Evolutionary conservation across 2,113 vertebrate genomes (phyloP).

Genomic region (Rhineura floridana): DNA sequence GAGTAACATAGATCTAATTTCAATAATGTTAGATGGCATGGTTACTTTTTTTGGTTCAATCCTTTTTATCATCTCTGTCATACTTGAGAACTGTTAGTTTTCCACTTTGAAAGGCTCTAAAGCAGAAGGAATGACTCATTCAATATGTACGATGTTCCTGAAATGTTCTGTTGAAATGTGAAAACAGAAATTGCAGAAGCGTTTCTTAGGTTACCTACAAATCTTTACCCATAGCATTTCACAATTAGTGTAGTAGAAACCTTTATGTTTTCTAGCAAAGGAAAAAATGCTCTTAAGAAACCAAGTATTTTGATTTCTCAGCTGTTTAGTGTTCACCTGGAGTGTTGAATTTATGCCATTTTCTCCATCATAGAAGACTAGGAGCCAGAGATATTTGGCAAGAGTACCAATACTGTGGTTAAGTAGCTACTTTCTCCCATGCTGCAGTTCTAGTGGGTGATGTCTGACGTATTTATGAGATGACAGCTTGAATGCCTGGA

Average conservation of each 20-base stretch:
- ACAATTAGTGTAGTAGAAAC: conserved; percentile 25
- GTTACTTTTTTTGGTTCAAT: neutral
- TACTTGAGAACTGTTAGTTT: neutral
- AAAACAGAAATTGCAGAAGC: conserved; percentile 41
- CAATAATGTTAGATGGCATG: neutral
- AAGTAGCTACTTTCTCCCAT: neutral
- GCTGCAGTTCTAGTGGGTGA: neutral
- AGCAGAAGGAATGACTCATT: conserved; percentile 50
- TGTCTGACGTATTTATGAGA: neutral
- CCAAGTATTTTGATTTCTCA: neutral
- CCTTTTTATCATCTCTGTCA: neutral
- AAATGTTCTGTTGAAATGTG: conserved; percentile 16
- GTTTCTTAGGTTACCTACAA: conserved; percentile 48
- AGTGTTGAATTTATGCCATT: neutral
- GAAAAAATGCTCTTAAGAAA: neutral
- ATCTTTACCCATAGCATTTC: conserved; percentile 22
- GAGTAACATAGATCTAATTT: conserved; percentile 8
- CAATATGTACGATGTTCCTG: conserved; percentile 33
- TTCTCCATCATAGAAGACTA: too few species aligned
- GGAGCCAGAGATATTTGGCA: neutral
- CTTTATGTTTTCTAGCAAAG: conserved; percentile 10
- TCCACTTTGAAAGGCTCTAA: conserved; percentile 24
- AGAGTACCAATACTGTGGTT: neutral
- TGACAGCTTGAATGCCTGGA: neutral
- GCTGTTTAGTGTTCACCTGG: neutral